Evolutionary conservation across 2,113 vertebrate genomes (phyloP).

Genomic region (Trogon surrucura): DNA sequence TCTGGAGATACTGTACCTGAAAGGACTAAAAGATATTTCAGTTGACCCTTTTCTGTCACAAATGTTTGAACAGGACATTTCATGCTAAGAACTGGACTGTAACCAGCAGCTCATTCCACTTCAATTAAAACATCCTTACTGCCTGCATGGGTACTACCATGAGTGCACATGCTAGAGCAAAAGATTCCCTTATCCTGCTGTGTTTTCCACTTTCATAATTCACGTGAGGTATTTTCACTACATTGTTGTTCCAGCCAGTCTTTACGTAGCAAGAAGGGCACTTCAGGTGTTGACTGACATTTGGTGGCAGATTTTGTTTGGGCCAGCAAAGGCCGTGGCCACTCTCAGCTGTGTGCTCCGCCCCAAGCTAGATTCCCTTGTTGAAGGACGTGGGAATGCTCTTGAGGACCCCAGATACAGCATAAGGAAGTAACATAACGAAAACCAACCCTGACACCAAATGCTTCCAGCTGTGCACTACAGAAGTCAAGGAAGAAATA

Average conservation of each 20-base stretch:
- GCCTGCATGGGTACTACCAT: not conserved
- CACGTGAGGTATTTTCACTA: not conserved
- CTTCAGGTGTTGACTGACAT: not conserved
- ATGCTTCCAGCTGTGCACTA: not conserved
- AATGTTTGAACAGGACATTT: constrained; percentile 6
- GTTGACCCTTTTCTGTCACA: not conserved
- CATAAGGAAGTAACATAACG: not conserved
- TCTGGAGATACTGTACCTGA: not conserved
- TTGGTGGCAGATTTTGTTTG: not conserved
- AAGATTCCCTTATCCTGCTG: not conserved
- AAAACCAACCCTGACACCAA: not conserved
- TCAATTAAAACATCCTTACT: not conserved
- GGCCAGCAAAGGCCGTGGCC: not conserved
- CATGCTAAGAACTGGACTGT: not conserved
- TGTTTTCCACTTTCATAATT: not conserved
- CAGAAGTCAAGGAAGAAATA: not conserved
- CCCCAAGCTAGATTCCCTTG: too few relatives aligned
- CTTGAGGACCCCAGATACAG: not conserved
- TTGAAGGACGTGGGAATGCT: not conserved
- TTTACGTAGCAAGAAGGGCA: not conserved
- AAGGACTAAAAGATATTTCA: not conserved
- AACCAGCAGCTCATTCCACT: not conserved
- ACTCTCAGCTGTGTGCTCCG: not conserved
- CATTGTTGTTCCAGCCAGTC: not conserved
- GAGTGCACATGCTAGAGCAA: not conserved